These are phyloP conservation scores for Nephrotoma flavescens DNA, from an alignment of 2,888 invertebrate genomes.

Conservation along the genomic window DNA sequence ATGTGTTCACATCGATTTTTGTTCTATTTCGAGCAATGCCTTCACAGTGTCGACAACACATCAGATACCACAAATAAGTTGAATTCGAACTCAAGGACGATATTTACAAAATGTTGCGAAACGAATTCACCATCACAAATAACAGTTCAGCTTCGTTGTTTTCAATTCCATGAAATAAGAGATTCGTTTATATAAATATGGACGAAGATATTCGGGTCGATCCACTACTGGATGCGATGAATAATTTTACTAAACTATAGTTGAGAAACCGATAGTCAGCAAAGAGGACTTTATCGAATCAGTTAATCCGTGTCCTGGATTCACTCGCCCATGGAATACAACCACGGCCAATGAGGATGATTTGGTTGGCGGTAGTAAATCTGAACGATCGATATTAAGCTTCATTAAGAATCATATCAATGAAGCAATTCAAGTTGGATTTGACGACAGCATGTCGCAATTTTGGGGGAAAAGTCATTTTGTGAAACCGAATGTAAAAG, in stretches of 20 bases:
- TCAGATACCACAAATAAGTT: slow-evolving; percentile 44
- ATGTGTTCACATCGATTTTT: slow-evolving; percentile 79
- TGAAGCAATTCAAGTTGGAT: slow-evolving; percentile 67
- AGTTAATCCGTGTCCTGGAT: slow-evolving; percentile 25
- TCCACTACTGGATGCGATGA: slow-evolving; percentile 21
- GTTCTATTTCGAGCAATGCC: slow-evolving; percentile 67
- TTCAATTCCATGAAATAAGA: slow-evolving; percentile 83
- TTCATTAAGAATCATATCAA: slow-evolving; percentile 70
- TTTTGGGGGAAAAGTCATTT: slow-evolving; percentile 29
- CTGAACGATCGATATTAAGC: slow-evolving; percentile 34
- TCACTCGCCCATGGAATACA: slow-evolving; percentile 22
- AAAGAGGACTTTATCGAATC: slow-evolving; percentile 17
- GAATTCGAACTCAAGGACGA: slow-evolving; percentile 87
- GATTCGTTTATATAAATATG: slow-evolving; percentile 73
- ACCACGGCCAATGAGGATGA: neutral
- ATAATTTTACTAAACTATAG: slow-evolving; percentile 18
- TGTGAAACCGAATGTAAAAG: slow-evolving; percentile 43
- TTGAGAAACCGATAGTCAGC: slow-evolving; percentile 18
- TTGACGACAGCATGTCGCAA: slow-evolving; percentile 73
- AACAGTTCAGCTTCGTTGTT: slow-evolving; percentile 74
- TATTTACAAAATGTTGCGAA: slow-evolving; percentile 78
- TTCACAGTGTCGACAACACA: slow-evolving; percentile 29
- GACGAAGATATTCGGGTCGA: slow-evolving; percentile 34
- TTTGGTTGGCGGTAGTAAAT: neutral
- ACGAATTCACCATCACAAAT: slow-evolving; percentile 79